phyloP scores from a whole-genome alignment of 2,888 invertebrate genomes.

The Drosophila ustulata region DNA sequence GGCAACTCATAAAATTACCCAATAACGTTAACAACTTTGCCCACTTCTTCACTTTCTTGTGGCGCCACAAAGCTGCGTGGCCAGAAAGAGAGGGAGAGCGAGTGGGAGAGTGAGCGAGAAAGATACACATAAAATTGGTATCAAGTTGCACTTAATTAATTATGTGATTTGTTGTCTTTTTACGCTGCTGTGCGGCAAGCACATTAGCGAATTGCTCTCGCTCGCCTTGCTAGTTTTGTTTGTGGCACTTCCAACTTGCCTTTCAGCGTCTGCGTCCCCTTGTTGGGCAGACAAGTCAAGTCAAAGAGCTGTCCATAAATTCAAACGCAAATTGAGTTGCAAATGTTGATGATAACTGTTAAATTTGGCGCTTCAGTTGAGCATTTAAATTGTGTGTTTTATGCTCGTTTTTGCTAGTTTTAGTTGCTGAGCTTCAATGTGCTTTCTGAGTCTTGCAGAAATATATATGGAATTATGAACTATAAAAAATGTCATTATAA shows the following conservation, averaged over 20 bases:
- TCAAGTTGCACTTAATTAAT: conserved; percentile 59
- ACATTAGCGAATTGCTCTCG: conserved; percentile 12
- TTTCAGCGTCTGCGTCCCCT: neutral
- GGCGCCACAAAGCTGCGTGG: neutral
- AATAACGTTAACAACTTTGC: conserved; percentile 47
- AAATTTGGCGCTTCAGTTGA: neutral
- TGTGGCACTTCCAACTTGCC: conserved; percentile 1
- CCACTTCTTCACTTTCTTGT: conserved; percentile 3
- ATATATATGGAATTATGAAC: no score
- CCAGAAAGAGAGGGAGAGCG: neutral
- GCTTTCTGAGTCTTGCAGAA: neutral
- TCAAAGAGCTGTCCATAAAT: neutral
- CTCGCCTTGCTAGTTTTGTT: neutral
- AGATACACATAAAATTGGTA: conserved; percentile 9
- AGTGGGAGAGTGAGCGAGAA: neutral
- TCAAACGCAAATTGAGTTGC: neutral
- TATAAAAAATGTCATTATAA: no score
- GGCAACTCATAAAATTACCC: conserved; percentile 44
- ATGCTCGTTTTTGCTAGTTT: neutral
- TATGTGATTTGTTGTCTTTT: conserved; percentile 45
- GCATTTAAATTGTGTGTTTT: neutral
- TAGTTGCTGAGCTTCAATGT: neutral
- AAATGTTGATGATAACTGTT: no score
- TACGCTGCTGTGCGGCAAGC: conserved; percentile 11
- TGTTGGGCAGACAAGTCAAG: no score